Conservation (phyloP, 2,888 invertebrate species). For the Clunio marinus region DNA sequence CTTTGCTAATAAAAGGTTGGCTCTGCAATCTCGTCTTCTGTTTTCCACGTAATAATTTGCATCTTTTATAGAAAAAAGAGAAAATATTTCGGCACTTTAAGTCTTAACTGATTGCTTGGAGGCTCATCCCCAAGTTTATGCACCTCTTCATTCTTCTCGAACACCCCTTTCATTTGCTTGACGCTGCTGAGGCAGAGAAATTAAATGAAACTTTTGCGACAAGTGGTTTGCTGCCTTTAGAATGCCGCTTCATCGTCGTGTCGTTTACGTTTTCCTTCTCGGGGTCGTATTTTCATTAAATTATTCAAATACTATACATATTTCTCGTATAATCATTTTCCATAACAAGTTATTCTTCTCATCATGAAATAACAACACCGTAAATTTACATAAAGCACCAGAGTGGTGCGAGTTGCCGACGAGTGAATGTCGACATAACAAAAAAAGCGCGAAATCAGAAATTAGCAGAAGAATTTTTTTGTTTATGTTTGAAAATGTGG, state of each 20-base stretch:
- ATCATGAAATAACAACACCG: conserved; percentile 16
- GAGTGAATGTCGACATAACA: background rate
- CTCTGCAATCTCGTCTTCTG: conserved; percentile 4
- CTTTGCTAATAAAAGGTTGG: conserved; percentile 21
- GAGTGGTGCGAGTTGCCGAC: background rate
- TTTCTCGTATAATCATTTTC: conserved; percentile 34
- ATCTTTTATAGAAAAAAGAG: conserved; percentile 21
- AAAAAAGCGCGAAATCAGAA: conserved; percentile 25
- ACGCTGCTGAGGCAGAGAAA: background rate
- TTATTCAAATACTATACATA: conserved; percentile 34
- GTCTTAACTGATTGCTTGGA: conserved; percentile 15
- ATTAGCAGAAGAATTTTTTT: conserved; percentile 30
- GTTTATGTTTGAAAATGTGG: conserved; percentile 7
- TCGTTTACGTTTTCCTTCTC: background rate
- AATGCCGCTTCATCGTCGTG: background rate
- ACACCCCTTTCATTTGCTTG: background rate
- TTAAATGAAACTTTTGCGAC: conserved; percentile 31
- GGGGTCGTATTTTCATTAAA: conserved; percentile 34
- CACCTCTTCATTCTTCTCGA: background rate
- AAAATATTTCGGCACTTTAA: conserved; percentile 1
- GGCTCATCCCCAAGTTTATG: background rate
- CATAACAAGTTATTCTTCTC: conserved; percentile 28
- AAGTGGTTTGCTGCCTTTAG: conserved; percentile 28
- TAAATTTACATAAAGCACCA: conserved; percentile 5
- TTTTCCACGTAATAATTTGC: conserved; percentile 1